Base-by-base conservation (phyloP, 2,888 invertebrate genomes). In the Pristionchus japonicus region DNA sequence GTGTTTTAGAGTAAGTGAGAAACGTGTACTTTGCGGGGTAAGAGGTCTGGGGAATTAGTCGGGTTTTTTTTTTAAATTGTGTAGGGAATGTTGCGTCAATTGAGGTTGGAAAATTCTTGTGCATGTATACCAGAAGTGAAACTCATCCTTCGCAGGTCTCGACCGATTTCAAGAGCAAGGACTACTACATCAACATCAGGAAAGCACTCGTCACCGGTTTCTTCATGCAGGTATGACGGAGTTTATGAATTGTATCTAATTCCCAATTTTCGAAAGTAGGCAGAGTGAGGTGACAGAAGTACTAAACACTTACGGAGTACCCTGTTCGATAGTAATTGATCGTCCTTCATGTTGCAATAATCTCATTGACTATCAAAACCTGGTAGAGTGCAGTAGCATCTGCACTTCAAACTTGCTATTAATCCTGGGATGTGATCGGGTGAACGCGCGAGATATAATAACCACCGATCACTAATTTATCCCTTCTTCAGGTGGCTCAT, bases 141-240 rank as follows among this genome's bases (percentile, higher is more conserved):
- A 74, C 70, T 23, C 13, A n/a, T 9, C 23, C 20, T 11, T 86
- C 40, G 23, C 49, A 86, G 86, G 86, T 86, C 17, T 98, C 98
- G 89, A 99, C 99, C 31, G 98, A 99, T 93, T 99, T 99, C 95
- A 98, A 98, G 77, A 98, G 98, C 89, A 97, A 91, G 95, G 99
- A 99, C 95, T 99, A 99, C 95, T 99, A 99, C 95, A 96, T 98
- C 86, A 99, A 99, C 95, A 99, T 99, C 94, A 96, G 99, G 91
- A 99, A 99, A 96, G 98, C 99, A 0, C 96, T 99, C 49, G 98
- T 99, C 31, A 97, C 98, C 92, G 99, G 99, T 88, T 99, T 98
- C 95, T 99, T 99, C 95, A 99, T 99, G 99, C 99, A 99, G 96
- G 98, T 97, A 95, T 23, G 11, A 11, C n/a, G n/a, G n/a, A n/a